Base-by-base conservation (phyloP, 2,888 invertebrate species). In the Sepiola atlantica region DNA sequence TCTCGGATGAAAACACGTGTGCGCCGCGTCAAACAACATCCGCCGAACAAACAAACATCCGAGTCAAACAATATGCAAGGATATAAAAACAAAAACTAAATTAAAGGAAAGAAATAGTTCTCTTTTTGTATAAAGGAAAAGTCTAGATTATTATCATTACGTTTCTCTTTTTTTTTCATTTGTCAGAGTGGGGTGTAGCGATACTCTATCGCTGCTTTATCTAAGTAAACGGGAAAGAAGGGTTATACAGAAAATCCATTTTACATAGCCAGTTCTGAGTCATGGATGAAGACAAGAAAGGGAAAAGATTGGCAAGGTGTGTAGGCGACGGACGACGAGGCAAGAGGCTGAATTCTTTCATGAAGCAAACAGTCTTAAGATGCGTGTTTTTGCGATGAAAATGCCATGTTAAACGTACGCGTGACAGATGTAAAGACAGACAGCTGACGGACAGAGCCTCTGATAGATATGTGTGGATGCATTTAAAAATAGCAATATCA, bases 1-100 rank as follows among this genome's bases (percentile, higher is more conserved):
- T 77, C 77, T n/a, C 77, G 77, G 77, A 77, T n/a, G n/a, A 32
- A 77, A 77, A 77, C 77, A 77, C 18, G 77, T 77, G 77, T n/a
- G 77, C 77, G 77, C 77, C n/a, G n/a, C n/a, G n/a, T n/a, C 77
- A n/a, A n/a, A 77, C 77, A 77, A 77, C 77, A 77, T 77, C 77
- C 77, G n/a, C n/a, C 77, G 77, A 77, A 77, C 77, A 77, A 77
- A 77, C 32, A 77, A 77, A 77, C 77, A n/a, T n/a, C 8, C 14
- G 77, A 77, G n/a, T n/a, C 16, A 77, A 77, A 77, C 77, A 77
- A 77, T 77, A 77, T 45, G 45, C 14, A 61, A n/a, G n/a, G 14
- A 32, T 2, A 77, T 16, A n/a, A n/a, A 77, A 16, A 32, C 16
- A 77, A 21, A 28, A 28, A 61, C 4, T 24, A 61, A 20, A 21